A percentile compares a stretch with the other conserved stretches of the same genome.
phyloP scores from a whole-genome alignment of 2,797 vertebrate species.

The Paguma larvata region DNA sequence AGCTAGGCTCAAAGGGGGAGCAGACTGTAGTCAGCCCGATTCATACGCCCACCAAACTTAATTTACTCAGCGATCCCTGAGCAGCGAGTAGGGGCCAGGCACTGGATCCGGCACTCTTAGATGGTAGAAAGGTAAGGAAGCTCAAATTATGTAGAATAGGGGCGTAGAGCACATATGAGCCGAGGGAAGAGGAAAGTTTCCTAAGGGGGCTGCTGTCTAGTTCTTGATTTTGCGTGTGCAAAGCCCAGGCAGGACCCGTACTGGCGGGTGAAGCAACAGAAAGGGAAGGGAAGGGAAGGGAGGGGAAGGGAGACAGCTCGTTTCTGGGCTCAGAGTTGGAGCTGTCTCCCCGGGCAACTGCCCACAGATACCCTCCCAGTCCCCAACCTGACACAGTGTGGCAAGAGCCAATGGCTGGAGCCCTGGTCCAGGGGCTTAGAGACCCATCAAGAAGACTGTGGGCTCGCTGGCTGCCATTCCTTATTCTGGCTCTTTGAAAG shows the following conservation, averaged over 20 bases:
- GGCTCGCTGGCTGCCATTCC: neutral
- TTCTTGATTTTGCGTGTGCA: neutral
- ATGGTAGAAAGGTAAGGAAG: neutral
- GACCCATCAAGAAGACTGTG: neutral
- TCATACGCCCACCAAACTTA: neutral
- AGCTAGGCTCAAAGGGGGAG: neutral
- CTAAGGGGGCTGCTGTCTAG: neutral
- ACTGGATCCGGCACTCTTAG: neutral
- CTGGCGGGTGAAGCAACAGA: accelerated
- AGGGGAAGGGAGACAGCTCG: neutral
- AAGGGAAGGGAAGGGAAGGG: neutral
- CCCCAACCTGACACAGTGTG: accelerated
- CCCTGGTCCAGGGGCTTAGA: neutral
- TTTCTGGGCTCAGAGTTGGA: neutral
- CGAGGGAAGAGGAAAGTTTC: neutral
- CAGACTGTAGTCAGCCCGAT: neutral
- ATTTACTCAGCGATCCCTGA: neutral
- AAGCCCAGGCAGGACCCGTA: neutral
- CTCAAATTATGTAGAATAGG: no score
- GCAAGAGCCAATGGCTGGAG: neutral
- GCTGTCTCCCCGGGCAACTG: neutral
- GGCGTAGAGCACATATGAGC: accelerated
- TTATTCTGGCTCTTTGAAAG: neutral
- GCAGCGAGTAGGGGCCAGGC: neutral
- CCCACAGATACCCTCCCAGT: neutral